Percentiles rank a stretch among this genome's conserved stretches.
These are phyloP conservation scores for Lasius fuliginosus DNA, from an alignment of 2,888 invertebrate genomes.

Conservation along the genomic window DNA sequence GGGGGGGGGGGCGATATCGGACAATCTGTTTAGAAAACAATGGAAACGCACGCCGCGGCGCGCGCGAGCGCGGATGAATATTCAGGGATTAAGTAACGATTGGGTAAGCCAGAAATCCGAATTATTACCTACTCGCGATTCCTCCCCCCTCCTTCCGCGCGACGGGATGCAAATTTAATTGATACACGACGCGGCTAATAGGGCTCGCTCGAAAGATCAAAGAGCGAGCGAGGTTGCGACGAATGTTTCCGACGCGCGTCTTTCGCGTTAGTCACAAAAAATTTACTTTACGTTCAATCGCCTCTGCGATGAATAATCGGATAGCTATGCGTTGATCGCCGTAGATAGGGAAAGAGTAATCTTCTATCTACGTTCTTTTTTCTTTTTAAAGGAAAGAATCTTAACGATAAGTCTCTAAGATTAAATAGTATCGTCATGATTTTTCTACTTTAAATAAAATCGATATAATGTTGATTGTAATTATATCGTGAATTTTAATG, in stretches of 20 bases:
- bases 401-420: neutral
- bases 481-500: neutral
- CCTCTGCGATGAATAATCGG: neutral
- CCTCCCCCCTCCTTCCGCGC: neutral
- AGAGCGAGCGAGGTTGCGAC: slow-evolving; percentile 22
- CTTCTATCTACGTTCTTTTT: too few species aligned
- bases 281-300: neutral
- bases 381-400: neutral
- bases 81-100: slow-evolving; percentile 56
- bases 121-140: slow-evolving; percentile 53
- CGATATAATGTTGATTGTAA: neutral
- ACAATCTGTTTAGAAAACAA: slow-evolving; percentile 60
- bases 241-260: slow-evolving; percentile 16
- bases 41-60: slow-evolving; percentile 35
- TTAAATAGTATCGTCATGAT: neutral
- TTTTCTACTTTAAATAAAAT: neutral
- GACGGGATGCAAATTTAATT: slow-evolving; percentile 53
- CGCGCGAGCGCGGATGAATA: slow-evolving; percentile 43
- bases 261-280: neutral
- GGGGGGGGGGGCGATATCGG: slow-evolving; percentile 36
- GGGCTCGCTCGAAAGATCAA: slow-evolving; percentile 37
- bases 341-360: neutral
- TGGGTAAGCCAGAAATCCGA: slow-evolving; percentile 52
- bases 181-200: slow-evolving; percentile 49
- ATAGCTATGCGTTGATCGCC: neutral